Conservation (phyloP, 2,797 vertebrate species). For the Mormyrops attenuatus region DNA sequence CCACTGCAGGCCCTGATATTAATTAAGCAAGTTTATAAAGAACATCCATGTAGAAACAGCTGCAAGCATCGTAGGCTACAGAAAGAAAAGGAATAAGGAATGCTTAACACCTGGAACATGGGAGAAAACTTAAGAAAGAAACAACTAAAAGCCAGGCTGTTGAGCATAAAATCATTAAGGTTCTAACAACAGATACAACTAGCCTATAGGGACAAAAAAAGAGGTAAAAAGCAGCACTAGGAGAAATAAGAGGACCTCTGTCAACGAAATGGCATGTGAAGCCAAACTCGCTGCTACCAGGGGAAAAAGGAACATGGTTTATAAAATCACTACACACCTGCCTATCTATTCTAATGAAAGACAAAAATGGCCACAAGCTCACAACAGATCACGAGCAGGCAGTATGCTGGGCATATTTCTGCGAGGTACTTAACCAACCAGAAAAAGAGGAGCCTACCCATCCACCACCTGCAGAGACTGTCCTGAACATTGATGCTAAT, state of each 20-base stretch:
- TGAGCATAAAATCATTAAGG: conserved; percentile 14
- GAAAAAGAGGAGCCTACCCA: background rate
- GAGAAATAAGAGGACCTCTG: background rate
- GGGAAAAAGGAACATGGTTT: background rate
- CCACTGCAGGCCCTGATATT: background rate
- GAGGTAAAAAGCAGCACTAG: background rate
- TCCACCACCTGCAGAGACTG: background rate
- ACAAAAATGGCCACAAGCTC: background rate
- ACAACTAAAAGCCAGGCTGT: background rate
- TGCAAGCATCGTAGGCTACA: background rate
- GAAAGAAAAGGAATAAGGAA: background rate
- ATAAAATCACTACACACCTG: background rate
- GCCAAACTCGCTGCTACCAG: background rate
- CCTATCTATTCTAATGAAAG: background rate
- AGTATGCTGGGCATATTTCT: conserved; percentile 25
- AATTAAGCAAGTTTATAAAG: background rate
- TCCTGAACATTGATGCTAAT: background rate
- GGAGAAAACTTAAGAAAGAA: background rate
- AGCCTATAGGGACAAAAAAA: background rate
- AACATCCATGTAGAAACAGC: background rate
- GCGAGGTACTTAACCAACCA: conserved; percentile 20
- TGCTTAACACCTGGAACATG: background rate
- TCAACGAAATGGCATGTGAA: background rate
- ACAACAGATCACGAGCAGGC: conserved; percentile 17
- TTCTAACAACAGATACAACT: background rate